phyloP scores from a whole-genome alignment of 2,888 invertebrate species.

The Malthinus flaveolus region DNA sequence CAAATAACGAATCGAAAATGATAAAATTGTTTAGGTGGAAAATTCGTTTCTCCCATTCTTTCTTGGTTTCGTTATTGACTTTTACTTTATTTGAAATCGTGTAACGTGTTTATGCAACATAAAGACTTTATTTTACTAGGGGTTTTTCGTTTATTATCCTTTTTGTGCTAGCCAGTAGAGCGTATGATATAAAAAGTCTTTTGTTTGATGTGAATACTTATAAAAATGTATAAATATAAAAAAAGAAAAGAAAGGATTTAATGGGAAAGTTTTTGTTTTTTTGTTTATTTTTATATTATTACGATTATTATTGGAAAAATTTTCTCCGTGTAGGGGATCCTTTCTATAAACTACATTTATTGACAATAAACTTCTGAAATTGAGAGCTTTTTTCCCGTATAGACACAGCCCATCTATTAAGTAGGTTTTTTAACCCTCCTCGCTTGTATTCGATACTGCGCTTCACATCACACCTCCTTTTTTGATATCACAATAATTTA shows the following conservation, averaged over 20 bases:
- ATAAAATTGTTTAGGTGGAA: too few relatives aligned
- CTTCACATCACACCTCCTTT: slow-evolving; percentile 19
- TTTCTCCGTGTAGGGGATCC: background rate
- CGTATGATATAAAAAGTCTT: too few relatives aligned
- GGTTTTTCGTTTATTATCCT: too few relatives aligned
- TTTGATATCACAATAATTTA: slow-evolving; percentile 11
- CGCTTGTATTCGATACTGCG: slow-evolving; percentile 12
- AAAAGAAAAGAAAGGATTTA: too few relatives aligned
- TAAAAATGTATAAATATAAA: too few relatives aligned
- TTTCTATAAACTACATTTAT: slow-evolving; percentile 10
- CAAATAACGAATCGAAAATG: too few relatives aligned
- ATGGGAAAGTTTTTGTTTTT: slow-evolving; percentile 1
- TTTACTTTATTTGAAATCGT: background rate
- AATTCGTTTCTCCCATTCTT: too few relatives aligned
- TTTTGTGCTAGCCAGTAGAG: too few relatives aligned
- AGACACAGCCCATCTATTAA: slow-evolving; percentile 23
- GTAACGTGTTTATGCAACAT: background rate
- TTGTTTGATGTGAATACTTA: too few relatives aligned
- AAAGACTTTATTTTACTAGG: background rate
- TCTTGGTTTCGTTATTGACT: too few relatives aligned
- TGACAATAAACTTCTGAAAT: slow-evolving; percentile 24
- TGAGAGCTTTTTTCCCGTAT: slow-evolving; percentile 24
- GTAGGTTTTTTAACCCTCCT: slow-evolving; percentile 14
- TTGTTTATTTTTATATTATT: background rate
- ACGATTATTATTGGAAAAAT: background rate